Base-by-base conservation (phyloP, 92 coral and sea anemone species). In the Umimayanthus kanabou region DNA sequence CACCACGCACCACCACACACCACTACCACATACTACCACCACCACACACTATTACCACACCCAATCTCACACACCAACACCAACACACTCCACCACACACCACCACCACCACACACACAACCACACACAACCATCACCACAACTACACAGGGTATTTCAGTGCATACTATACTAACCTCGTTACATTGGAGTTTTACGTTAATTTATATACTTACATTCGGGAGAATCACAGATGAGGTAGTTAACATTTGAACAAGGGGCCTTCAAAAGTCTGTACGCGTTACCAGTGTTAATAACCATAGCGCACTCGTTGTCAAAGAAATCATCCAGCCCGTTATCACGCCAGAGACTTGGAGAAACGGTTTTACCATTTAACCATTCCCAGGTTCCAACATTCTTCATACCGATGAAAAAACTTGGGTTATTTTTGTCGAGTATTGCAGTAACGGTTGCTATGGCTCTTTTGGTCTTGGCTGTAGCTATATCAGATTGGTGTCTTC, bases 261-360 rank as follows among this genome's bases (percentile, higher is more conserved):
- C 1, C 14, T 83, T 83, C n/a, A 15, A 29, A 18, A 83, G 74
- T 49, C 67, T 70, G 66, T 67, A 47, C 9, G 20, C 66, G 11
- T 49, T 55, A 8, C 29, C 72, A 70, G 87, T 70, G 6, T 47
- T 43, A 70, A 16, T 18, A 69, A 83, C n/a, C 42, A 28, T 13
- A 69, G 78, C 67, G 66, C 87, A 83, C 66, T 83, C 87, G 13
- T 18, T 29, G 39, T 23, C 28, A 33, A 28, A 43, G 67, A 83
- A 83, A 55, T 83, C 65, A 26, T 83, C 78, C 7, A 43, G 23
- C 20, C 11, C 77, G 1, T 43, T 43, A 18, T 83, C 7, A 1
- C 45, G 77, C 87, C 87, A 83, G 28, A 83, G 30, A 9, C 77
- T 67, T 39, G 65, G 67, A 2, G 77, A 83, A 6, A 83, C 87